phyloP scores from a whole-genome alignment of 1,140 invertebrate genomes.

The Sitophilus oryzae region DNA sequence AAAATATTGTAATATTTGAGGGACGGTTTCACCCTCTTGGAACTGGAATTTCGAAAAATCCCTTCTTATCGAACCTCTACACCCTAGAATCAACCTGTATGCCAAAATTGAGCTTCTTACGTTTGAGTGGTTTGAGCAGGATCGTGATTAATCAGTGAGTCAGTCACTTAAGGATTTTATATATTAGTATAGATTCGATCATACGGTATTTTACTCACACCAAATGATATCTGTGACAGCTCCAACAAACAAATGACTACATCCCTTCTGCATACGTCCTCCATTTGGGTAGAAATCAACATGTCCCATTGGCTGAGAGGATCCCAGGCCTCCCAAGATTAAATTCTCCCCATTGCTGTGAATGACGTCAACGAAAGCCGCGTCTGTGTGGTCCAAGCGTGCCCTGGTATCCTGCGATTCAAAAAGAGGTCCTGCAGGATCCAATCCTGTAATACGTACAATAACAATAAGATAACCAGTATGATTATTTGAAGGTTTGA shows the following conservation, averaged over 20 bases:
- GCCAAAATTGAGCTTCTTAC: too few species aligned
- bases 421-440: slow-evolving; percentile 86
- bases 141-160: too few species aligned
- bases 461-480: slow-evolving; percentile 2
- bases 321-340: slow-evolving; percentile 75
- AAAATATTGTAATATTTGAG: too few species aligned
- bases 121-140: too few species aligned
- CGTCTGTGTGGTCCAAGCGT: slow-evolving; percentile 76
- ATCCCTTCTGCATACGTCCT: slow-evolving; percentile 83
- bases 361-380: slow-evolving; percentile 89
- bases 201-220: slow-evolving; percentile 64
- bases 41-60: too few species aligned
- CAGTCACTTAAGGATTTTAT: too few species aligned
- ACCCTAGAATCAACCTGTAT: too few species aligned
- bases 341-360: slow-evolving; percentile 89
- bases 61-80: too few species aligned
- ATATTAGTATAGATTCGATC: too few species aligned
- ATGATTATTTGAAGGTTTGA: not conserved
- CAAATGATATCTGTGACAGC: slow-evolving; percentile 86
- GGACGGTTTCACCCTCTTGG: too few species aligned
- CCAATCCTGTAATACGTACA: slow-evolving; percentile 64
- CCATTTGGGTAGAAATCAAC: slow-evolving; percentile 92
- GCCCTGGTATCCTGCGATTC: slow-evolving; percentile 78
- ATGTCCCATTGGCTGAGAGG: slow-evolving; percentile 81
- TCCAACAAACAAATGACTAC: slow-evolving; percentile 73